Evolutionary conservation across 2,888 invertebrate genomes (phyloP).

Genomic region (Drosophila mulleri): DNA sequence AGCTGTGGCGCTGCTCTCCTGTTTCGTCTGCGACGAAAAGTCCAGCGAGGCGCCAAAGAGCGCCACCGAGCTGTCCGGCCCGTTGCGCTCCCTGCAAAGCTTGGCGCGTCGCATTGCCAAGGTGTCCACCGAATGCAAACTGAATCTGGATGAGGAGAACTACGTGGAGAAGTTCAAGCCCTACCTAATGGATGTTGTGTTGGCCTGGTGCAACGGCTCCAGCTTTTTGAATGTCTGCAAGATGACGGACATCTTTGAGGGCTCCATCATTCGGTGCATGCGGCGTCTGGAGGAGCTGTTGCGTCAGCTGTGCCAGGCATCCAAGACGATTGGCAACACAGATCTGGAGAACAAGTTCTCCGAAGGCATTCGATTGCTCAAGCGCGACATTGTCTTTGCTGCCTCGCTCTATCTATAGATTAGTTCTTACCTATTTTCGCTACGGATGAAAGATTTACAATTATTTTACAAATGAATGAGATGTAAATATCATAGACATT

Average conservation of each 20-base stretch:
- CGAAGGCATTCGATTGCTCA: constrained; percentile 95
- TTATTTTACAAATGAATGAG: background rate
- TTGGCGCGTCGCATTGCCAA: constrained; percentile 96
- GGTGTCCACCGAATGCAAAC: constrained; percentile 92
- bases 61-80: constrained; percentile 93
- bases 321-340: constrained; percentile 98
- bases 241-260: constrained; percentile 99
- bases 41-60: constrained; percentile 90
- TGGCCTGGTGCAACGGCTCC: constrained; percentile 97
- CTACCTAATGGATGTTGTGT: constrained; percentile 98
- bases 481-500: background rate
- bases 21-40: constrained; percentile 97
- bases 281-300: constrained; percentile 97
- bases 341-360: constrained; percentile 98
- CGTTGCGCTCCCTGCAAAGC: constrained; percentile 96
- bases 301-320: constrained; percentile 97
- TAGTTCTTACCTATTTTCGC: background rate
- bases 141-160: constrained; percentile 94
- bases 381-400: constrained; percentile 99
- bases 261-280: constrained; percentile 93
- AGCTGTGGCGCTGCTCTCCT: constrained; percentile 93
- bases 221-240: constrained; percentile 96
- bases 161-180: constrained; percentile 97
- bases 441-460: background rate
- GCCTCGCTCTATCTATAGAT: constrained; percentile 96